Conservation (phyloP, 2,113 vertebrate genomes). For the Saccopteryx leptura region DNA sequence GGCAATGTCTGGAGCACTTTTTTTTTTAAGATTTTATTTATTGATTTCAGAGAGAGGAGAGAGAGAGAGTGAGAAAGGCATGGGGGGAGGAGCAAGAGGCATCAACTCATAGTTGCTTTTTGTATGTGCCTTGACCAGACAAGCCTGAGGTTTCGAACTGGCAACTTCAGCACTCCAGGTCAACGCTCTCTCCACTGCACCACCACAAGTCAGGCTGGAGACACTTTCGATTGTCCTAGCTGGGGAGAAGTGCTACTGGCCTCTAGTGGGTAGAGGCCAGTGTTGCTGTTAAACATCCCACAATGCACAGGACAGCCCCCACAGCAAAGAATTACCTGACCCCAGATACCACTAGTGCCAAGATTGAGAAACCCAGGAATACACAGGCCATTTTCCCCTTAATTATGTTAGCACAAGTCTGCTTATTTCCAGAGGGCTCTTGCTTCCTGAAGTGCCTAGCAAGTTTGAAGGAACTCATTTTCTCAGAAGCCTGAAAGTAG, state of each 20-base stretch:
- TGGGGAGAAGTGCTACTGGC: background rate
- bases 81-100: too few relatives aligned
- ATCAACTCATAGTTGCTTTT: too few relatives aligned
- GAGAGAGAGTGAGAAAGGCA: too few relatives aligned
- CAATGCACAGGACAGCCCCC: background rate
- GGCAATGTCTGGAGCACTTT: background rate
- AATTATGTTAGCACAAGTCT: background rate
- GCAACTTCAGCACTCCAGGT: too few relatives aligned
- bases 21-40: too few relatives aligned
- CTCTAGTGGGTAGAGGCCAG: background rate
- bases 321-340: background rate
- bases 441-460: conserved; percentile 9
- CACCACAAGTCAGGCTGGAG: background rate
- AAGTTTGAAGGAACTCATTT: conserved; percentile 35
- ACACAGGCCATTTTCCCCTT: background rate
- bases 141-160: too few relatives aligned
- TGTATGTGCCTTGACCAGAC: too few relatives aligned
- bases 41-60: too few relatives aligned
- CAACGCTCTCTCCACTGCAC: too few relatives aligned
- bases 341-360: background rate
- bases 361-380: background rate
- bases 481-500: background rate
- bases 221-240: background rate
- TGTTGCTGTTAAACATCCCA: background rate
- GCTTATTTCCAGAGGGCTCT: conserved; percentile 21